Evolutionary conservation across 2,888 invertebrate genomes (phyloP), one percentile per base, ranked within the genome.

Genomic region (Operophtera brumata): DNA sequence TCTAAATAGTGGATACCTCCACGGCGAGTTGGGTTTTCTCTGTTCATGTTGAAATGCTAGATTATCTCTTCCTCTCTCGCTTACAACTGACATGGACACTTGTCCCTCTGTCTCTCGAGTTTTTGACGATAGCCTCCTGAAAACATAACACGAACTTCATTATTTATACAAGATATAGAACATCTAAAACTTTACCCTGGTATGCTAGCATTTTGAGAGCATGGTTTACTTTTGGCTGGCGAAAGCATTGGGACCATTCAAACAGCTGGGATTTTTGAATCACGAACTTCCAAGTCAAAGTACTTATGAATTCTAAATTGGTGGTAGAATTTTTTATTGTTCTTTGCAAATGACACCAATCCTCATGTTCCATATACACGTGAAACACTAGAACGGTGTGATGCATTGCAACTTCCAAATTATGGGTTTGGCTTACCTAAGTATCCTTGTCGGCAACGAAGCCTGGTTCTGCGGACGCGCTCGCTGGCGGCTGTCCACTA

Each of bases 401-500:
- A 30, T 20, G 4, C 4, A 20, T 20, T 20, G 4, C 4, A 20
- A 20, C 20, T 20, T 20, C 20, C 20, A 7, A 8, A 30, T 26
- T 0, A 7, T 6, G 34, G 25, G 28, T 35, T 45, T n/a, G 8
- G 9, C 44, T 44, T 70, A 93, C 93, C 95, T 93, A 65, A 95
- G 86, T 73, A 96, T 94, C 75, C 94, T 92, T 55, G 94, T 79
- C 45, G 89, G 89, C 61, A 90, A 66, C 4, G 90, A 89, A 11
- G 75, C 76, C 55, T 86, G 88, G 50, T 77, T 70, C 64, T 86
- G 87, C 10, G 89, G 90, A 12, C 89, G 70, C 12, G 90, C 90
- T 11, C 87, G 70, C 66, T 86, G 87, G 51, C 90, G 74, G 66
- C 96, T 96, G 81, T 97, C 96, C 70, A 97, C 96, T 59, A 97